phyloP scores from a whole-genome alignment of 2,797 vertebrate species.

The Fundulus diaphanus region DNA sequence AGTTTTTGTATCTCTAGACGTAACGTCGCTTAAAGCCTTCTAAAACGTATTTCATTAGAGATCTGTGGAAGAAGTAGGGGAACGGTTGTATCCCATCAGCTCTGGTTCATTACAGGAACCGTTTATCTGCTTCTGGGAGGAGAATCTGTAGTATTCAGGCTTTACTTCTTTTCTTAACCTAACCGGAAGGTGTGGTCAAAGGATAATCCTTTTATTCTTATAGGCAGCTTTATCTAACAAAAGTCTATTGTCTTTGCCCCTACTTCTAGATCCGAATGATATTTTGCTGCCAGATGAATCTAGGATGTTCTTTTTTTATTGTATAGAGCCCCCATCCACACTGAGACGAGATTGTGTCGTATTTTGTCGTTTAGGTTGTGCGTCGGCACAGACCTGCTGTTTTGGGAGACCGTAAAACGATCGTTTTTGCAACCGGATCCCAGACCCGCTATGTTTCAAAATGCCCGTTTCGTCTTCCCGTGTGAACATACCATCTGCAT shows the following conservation, averaged over 20 bases:
- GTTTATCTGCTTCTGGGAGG: background rate
- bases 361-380: no score
- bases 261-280: background rate
- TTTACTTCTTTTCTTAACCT: background rate
- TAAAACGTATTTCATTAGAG: background rate
- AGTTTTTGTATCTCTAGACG: background rate
- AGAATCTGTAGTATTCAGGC: conserved; percentile 11
- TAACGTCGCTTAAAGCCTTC: background rate
- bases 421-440: no score
- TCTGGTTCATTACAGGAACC: background rate
- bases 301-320: background rate
- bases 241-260: background rate
- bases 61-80: background rate
- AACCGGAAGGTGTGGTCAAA: background rate
- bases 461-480: no score
- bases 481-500: no score
- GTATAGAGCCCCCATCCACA: no score
- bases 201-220: background rate
- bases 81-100: background rate
- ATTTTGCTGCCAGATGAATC: background rate
- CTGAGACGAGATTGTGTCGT: no score
- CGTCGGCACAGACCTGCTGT: no score
- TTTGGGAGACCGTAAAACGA: no score
- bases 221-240: background rate
- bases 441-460: no score